Evolutionary conservation across 2,888 invertebrate species (phyloP).

Genomic region (Nomada fucata): DNA sequence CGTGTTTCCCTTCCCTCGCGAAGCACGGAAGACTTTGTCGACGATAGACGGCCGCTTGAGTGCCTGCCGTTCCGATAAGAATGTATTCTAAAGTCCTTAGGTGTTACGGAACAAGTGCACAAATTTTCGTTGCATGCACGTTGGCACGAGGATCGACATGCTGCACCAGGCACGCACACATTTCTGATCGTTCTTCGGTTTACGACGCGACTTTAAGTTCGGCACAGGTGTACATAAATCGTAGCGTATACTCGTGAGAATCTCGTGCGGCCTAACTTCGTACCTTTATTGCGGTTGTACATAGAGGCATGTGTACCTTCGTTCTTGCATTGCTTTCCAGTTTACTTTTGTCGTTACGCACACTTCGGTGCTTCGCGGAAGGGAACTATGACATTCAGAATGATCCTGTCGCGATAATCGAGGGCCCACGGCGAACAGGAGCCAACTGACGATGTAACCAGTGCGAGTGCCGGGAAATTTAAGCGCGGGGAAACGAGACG

Average conservation of each 20-base stretch:
- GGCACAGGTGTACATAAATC: constrained; percentile 18
- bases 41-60: neutral
- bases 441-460: neutral
- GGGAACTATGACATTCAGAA: neutral
- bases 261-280: neutral
- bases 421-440: neutral
- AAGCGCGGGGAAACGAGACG: neutral
- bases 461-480: constrained; percentile 7
- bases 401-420: neutral
- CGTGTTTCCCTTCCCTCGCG: constrained; percentile 6
- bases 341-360: constrained; percentile 1
- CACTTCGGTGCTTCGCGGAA: constrained; percentile 48
- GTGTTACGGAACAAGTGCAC: constrained; percentile 17
- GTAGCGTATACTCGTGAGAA: neutral
- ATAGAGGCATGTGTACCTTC: neutral
- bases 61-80: neutral
- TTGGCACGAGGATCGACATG: neutral
- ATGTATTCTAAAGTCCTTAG: neutral
- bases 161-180: constrained; percentile 42
- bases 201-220: constrained; percentile 18
- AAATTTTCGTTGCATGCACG: constrained; percentile 18
- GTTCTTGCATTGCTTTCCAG: neutral
- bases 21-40: constrained; percentile 33
- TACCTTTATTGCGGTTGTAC: neutral
- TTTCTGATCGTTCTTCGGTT: constrained; percentile 10